These are phyloP conservation scores for Alsophila aescularia DNA, from an alignment of 2,888 invertebrate genomes.

Conservation along the genomic window DNA sequence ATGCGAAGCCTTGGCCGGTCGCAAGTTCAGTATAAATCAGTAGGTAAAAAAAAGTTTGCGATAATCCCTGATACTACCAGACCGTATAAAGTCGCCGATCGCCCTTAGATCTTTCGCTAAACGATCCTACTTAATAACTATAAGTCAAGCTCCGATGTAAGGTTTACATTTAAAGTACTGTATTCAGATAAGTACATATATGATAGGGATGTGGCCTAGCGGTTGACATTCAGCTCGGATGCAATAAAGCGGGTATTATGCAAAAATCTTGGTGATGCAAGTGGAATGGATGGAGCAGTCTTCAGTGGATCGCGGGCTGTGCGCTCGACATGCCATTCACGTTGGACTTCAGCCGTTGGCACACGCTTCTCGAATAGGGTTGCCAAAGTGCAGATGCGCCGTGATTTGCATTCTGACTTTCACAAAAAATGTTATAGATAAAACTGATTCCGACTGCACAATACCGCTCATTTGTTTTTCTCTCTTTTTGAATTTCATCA, in stretches of 20 bases:
- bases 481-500: background rate
- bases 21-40: conserved; percentile 35
- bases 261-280: conserved; percentile 65
- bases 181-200: conserved; percentile 32
- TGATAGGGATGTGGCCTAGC: conserved; percentile 59
- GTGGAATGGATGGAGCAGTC: conserved; percentile 51
- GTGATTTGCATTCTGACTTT: conserved; percentile 28
- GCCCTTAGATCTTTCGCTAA: conserved; percentile 29
- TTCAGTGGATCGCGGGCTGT: conserved; percentile 50
- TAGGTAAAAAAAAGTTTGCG: conserved; percentile 33
- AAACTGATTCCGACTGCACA: conserved; percentile 19
- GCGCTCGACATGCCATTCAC: conserved; percentile 56
- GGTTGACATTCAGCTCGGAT: conserved; percentile 69
- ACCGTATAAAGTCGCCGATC: conserved; percentile 31
- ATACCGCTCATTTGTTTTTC: conserved; percentile 4
- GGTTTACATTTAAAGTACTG: conserved; percentile 28
- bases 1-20: no score
- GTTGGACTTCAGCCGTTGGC: conserved; percentile 53
- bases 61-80: conserved; percentile 36
- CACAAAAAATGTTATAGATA: conserved; percentile 18
- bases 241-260: conserved; percentile 70
- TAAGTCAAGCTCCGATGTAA: conserved; percentile 25
- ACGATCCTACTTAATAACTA: conserved; percentile 27
- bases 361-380: conserved; percentile 36
- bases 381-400: conserved; percentile 28